Evolutionary conservation across 2,888 invertebrate genomes (phyloP).

Genomic region (Villa cingulata): DNA sequence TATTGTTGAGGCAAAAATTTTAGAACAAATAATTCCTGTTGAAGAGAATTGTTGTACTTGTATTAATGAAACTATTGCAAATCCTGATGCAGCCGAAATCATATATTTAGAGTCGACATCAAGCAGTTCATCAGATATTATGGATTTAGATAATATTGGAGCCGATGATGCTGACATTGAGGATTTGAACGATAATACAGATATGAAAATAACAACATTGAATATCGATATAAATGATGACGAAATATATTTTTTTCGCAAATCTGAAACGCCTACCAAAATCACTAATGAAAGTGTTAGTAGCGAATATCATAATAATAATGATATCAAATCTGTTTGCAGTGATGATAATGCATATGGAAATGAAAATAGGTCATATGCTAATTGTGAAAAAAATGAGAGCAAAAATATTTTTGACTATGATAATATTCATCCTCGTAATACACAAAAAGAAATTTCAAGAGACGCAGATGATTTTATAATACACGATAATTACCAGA

Average conservation of each 20-base stretch:
- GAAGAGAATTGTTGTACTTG: conserved; percentile 46
- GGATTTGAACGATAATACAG: conserved; percentile 36
- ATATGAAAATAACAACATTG: conserved; percentile 19
- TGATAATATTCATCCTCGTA: neutral
- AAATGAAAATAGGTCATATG: neutral
- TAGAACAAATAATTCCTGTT: conserved; percentile 38
- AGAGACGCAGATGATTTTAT: neutral
- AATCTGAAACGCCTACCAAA: conserved; percentile 1
- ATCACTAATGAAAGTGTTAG: conserved; percentile 3
- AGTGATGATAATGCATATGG: neutral
- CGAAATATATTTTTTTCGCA: neutral
- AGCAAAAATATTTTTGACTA: neutral
- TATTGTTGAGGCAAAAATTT: conserved; percentile 48
- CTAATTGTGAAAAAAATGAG: neutral
- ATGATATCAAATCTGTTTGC: neutral
- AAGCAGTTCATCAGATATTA: conserved; percentile 46
- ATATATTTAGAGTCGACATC: conserved; percentile 56
- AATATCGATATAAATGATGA: conserved; percentile 16
- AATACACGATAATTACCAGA: neutral
- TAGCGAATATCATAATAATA: neutral
- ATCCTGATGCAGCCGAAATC: conserved; percentile 48
- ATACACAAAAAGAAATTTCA: neutral
- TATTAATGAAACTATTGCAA: conserved; percentile 36
- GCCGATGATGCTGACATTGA: conserved; percentile 35
- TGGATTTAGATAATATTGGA: conserved; percentile 40